Percentiles rank a stretch among this genome's conserved stretches.
phyloP scores from a whole-genome alignment of 2,888 invertebrate species.

The Eupithecia subumbrata region DNA sequence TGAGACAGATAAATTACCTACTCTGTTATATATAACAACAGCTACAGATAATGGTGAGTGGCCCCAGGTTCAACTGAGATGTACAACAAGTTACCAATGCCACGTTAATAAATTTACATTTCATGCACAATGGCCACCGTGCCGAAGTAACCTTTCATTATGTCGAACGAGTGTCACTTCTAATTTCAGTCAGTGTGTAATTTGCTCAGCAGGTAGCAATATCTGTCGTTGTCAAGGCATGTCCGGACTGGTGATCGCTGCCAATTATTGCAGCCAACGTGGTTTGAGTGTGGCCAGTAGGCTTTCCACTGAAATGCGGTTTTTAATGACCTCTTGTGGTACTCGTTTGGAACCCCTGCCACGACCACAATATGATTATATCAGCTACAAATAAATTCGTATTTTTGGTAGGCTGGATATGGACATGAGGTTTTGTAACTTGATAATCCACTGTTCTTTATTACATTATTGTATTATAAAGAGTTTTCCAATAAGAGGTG shows the following conservation, averaged over 20 bases:
- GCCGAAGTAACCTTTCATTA: not conserved
- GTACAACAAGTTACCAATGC: too few relatives aligned
- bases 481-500: too few relatives aligned
- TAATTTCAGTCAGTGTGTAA: constrained; percentile 25
- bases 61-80: too few relatives aligned
- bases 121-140: not conserved
- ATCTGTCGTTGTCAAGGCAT: constrained; percentile 43
- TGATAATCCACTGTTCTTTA: not conserved
- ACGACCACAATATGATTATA: not conserved
- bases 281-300: constrained; percentile 13
- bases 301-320: constrained; percentile 5
- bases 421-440: too few relatives aligned
- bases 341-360: not conserved
- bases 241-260: constrained; percentile 30
- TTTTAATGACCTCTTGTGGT: not conserved
- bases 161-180: constrained; percentile 22
- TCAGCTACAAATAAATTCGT: not conserved
- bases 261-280: constrained; percentile 43
- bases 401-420: not conserved
- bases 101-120: not conserved
- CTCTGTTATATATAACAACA: too few relatives aligned
- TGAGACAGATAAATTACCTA: too few relatives aligned
- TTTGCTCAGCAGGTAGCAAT: constrained; percentile 45
- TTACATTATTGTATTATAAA: not conserved
- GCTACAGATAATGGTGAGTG: too few relatives aligned